Base-by-base conservation (phyloP, 2,888 invertebrate genomes). In the Orgyia antiqua region DNA sequence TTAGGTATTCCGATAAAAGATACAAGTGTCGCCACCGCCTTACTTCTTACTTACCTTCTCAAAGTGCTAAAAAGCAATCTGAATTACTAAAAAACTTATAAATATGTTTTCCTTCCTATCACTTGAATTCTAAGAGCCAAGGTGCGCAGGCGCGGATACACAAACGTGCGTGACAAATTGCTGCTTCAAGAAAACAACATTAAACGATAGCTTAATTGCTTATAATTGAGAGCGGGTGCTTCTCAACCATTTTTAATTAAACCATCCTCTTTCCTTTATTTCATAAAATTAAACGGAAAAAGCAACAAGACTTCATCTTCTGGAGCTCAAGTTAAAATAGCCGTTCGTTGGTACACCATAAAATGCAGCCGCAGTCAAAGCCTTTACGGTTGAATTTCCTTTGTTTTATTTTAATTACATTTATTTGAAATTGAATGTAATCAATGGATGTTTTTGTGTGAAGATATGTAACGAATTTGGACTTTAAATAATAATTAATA, bases 151-250 rank as follows among this genome's bases (percentile, higher is more conserved):
- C n/a, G n/a, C n/a, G n/a, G n/a, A n/a, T n/a, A n/a, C n/a, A n/a
- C n/a, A 18, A n/a, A 15, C 35, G 40, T 69, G 66, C 73, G 68
- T 72, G 68, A 70, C 70, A 67, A 72, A 73, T 72, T 70, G 67
- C 56, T 42, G 45, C 45, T 51, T 45, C 49, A 45, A 48, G 45
- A 49, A 60, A 56, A 54, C 47, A 45, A 42, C 45, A 44, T 53
- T 51, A 68, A 69, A 70, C 60, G 61, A 70, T 66, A 64, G 65
- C 66, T 68, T 70, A 73, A 72, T 73, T 69, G 66, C 58, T 35
- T 33, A 42, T 71, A 69, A 73, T 74, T 72, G 60, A 60, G 40
- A 45, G 33, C 33, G 29, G 27, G 17, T 38, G 36, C 34, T 15
- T 4, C n/a, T 1, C 23, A 10, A 32, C 45, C 45, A 41, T 13